These are phyloP conservation scores for Chironomus tepperi DNA, from an alignment of 1,140 invertebrate species.

Conservation along the genomic window DNA sequence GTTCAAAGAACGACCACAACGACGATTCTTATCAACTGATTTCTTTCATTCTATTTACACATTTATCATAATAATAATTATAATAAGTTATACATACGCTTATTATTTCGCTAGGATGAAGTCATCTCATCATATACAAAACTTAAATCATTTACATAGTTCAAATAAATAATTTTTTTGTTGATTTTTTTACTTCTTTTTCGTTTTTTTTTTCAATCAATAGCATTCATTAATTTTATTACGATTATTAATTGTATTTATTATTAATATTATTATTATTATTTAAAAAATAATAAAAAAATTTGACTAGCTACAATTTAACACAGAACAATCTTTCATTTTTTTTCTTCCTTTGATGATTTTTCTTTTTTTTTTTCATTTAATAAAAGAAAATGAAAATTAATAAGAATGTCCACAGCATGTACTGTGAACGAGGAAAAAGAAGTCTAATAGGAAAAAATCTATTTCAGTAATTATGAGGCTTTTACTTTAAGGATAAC, in stretches of 20 bases:
- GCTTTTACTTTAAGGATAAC: too few species aligned
- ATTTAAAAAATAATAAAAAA: not conserved
- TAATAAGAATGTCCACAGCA: too few species aligned
- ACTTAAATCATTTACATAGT: not conserved
- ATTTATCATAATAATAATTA: not conserved
- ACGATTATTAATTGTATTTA: too few species aligned
- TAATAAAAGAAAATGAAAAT: too few species aligned
- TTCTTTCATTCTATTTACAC: not conserved
- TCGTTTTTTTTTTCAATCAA: not conserved
- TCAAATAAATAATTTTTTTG: not conserved
- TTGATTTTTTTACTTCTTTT: too few species aligned
- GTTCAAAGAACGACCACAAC: constrained; percentile 2
- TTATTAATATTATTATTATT: not conserved
- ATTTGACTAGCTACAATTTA: constrained; percentile 24
- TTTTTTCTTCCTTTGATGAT: not conserved
- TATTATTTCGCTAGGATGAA: not conserved
- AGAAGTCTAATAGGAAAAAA: too few species aligned
- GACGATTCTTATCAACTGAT: not conserved
- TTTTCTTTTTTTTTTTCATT: not conserved
- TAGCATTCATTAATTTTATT: too few species aligned
- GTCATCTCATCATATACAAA: not conserved
- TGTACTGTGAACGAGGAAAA: too few species aligned
- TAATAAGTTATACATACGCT: not conserved
- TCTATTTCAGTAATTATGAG: too few species aligned
- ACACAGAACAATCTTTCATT: constrained; percentile 19